Percentiles rank a stretch among this genome's conserved stretches.
Conservation (phyloP, 2,797 vertebrate genomes). For the Stomatorhinus walkeri region DNA sequence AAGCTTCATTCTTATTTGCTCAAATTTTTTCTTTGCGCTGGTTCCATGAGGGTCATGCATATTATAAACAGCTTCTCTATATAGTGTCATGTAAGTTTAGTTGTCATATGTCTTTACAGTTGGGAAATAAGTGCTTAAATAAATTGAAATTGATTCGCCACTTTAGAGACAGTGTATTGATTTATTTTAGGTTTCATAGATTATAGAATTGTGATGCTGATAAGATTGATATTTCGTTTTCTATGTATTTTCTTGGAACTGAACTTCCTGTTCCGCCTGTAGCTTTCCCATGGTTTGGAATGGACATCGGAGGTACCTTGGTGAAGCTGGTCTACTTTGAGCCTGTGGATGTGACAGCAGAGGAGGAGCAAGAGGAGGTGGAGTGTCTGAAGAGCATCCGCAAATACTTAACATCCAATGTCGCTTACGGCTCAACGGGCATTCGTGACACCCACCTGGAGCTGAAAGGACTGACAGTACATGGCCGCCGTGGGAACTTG, state of each 20-base stretch:
- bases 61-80: not conserved
- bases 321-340: slow-evolving; percentile 83
- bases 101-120: not conserved
- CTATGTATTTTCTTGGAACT: not conserved
- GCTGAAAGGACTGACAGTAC: slow-evolving; percentile 72
- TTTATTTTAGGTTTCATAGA: not conserved
- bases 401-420: slow-evolving; percentile 74
- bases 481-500: slow-evolving; percentile 74
- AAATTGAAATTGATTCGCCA: not conserved
- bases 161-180: not conserved
- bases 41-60: not conserved
- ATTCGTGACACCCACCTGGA: slow-evolving; percentile 81
- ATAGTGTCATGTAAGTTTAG: not conserved
- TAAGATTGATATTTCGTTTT: not conserved
- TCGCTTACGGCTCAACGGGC: slow-evolving; percentile 78
- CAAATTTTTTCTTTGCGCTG: not conserved
- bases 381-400: slow-evolving; percentile 81
- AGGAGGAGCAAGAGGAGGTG: slow-evolving; percentile 81
- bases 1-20: not conserved
- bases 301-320: slow-evolving; percentile 80
- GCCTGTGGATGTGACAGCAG: slow-evolving; percentile 78
- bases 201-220: not conserved
- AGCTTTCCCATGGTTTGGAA: slow-evolving; percentile 85
- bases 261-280: slow-evolving; percentile 25
- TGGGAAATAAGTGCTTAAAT: not conserved